phyloP scores from a whole-genome alignment of 2,113 vertebrate genomes.

The Eublepharis macularius region DNA sequence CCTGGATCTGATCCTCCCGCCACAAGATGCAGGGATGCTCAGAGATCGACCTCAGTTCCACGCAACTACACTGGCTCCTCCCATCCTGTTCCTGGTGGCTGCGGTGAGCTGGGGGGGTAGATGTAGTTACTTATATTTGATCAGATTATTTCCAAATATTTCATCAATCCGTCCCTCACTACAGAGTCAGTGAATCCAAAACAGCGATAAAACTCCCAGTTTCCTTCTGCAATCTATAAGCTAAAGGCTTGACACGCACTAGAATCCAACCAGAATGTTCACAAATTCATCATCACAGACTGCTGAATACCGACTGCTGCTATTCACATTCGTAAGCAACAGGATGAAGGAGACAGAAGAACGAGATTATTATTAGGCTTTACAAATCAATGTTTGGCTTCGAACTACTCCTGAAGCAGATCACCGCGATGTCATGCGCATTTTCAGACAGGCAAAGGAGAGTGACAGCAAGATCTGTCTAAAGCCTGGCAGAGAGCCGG shows the following conservation, averaged over 20 bases:
- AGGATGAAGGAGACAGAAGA: neutral
- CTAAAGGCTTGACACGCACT: neutral
- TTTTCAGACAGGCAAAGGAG: neutral
- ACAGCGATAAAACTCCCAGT: neutral
- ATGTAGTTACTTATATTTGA: no score
- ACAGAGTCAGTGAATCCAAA: no score
- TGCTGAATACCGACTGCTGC: neutral
- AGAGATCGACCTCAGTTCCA: neutral
- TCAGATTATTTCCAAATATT: no score
- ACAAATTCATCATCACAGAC: neutral
- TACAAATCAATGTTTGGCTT: neutral
- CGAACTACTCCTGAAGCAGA: neutral
- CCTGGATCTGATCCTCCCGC: neutral
- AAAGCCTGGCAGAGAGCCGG: neutral
- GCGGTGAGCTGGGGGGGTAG: no score
- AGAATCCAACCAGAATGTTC: neutral
- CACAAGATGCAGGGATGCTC: neutral
- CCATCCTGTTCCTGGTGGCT: no score
- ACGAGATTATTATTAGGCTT: no score
- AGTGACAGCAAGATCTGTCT: neutral
- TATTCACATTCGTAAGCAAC: neutral
- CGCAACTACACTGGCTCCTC: neutral
- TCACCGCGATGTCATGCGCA: neutral
- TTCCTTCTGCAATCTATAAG: neutral
- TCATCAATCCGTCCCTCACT: no score